Evolutionary conservation across 2,888 invertebrate species (phyloP).

Genomic region (Ophion obscuratus): DNA sequence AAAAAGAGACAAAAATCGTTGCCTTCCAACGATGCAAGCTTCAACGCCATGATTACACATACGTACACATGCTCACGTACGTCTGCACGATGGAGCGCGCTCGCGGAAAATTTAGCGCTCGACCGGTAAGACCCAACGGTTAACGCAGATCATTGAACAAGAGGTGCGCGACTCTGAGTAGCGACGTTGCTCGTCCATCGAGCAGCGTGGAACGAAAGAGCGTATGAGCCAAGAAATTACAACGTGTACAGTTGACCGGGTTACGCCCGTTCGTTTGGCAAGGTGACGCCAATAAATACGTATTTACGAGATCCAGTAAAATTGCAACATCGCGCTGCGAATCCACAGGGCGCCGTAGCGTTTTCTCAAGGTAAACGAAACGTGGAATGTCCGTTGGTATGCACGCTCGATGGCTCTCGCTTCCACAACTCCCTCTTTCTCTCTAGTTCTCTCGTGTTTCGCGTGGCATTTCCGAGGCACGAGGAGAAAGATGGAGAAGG

Average conservation of each 20-base stretch:
- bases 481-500: constrained; percentile 54
- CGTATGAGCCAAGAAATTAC: background rate
- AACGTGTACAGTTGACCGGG: background rate
- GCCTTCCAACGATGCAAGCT: too few relatives aligned
- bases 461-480: constrained; percentile 66
- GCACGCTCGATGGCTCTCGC: constrained; percentile 61
- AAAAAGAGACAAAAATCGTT: too few relatives aligned
- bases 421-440: constrained; percentile 29
- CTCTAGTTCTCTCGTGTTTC: constrained; percentile 53
- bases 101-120: too few relatives aligned
- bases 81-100: too few relatives aligned
- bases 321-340: constrained; percentile 53
- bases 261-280: background rate
- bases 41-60: too few relatives aligned
- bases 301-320: constrained; percentile 40
- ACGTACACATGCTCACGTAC: too few relatives aligned
- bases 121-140: too few relatives aligned
- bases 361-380: constrained; percentile 76
- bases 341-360: constrained; percentile 69
- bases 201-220: background rate
- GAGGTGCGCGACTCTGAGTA: too few relatives aligned
- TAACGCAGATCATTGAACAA: too few relatives aligned
- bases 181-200: too few relatives aligned
- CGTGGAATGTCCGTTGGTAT: constrained; percentile 77
- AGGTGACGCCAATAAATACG: background rate